Evolutionary conservation across 2,797 vertebrate species (phyloP), one percentile per base, ranked within the genome.

Genomic region (Gambusia yucatana): DNA sequence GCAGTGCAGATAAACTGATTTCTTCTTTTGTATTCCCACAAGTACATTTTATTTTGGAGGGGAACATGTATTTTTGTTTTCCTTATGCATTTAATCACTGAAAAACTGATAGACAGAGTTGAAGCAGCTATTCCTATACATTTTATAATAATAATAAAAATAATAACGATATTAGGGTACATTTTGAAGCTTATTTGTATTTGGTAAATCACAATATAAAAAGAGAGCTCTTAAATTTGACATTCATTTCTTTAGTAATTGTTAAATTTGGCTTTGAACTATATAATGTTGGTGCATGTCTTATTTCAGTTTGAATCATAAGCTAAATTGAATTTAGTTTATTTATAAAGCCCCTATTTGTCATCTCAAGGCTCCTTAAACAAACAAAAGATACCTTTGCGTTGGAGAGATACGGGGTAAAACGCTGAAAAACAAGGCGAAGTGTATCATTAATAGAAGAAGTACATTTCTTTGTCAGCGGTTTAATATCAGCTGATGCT

Each of bases 1-100:
- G 30, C 43, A 25, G 36, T 63, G 43, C 67, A 73, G 44, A 65
- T 30, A 84, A 78, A 82, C 77, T 81, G 17, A 79, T 82, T 74
- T 16, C 28, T 4, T 55, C 43, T 17, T 41, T 70, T 16, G 14
- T 75, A 14, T 75, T 36, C 71, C 47, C 11, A 5, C 14, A n/a
- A 7, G n/a, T 36, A 6, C 4, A 5, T 50, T 65, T 65, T 63
- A 8, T 22, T 65, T 25, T 73, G 30, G 13, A 73, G 3, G 36
- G 10, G 36, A 20, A 73, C 14, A 50, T 33, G 20, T 25, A 11
- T 25, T 13, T 22, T n/a, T 14, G 9, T 25, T 69, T 69, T 30
- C 13, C 25, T 67, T 43, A 25, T n/a, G 8, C 33, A 39, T 48
- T 72, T 48, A 39, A 20, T 73, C 47, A 16, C 47, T 48, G 17